Base-by-base conservation (phyloP, 1,140 invertebrate genomes). In the Neuroterus valhalla region DNA sequence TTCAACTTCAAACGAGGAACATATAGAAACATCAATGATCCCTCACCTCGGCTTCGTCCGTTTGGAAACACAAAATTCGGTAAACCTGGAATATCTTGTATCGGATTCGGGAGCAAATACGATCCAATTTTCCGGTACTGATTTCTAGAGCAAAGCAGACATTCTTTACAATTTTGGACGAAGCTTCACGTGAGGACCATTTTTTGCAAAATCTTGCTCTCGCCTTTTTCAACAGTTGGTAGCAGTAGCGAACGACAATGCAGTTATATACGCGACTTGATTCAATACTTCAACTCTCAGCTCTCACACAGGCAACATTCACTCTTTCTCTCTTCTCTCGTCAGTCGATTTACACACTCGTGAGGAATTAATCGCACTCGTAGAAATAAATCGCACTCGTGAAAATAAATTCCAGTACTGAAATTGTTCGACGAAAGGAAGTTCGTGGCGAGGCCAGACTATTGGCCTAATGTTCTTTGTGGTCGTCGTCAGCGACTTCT, bases 201-300 rank as follows among this genome's bases (percentile, higher is more conserved):
- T 38, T 38, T 8, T 5, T 8, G 31, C 31, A 1, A 38, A 38
- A 38, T 38, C 31, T 38, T 38, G 31, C 31, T 38, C 31, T 38
- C 8, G 43, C 26, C 10, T 8, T 43, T 5, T 17, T 14, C 62
- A 72, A 17, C 52, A 43, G 48, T 19, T 17, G 15, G 82, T 82
- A 85, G 78, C 82, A 83, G 79, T 75, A 78, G 82, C 81, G 77
- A 83, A 76, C 52, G 74, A 81, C 66, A 14, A 73, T 70, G 6
- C 4, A 8, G 31, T 38, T 38, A 38, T 38, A 38, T 38, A 38
- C 31, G 31, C 31, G 31, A 38, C 31, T 38, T 38, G 31, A 38
- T 38, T 38, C 31, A 38, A 38, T 8, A 8, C 31, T 38, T 38
- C 10, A 66, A 66, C 17, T 31, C 55, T 66, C 69, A 38, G 26